Evolutionary conservation across 1,140 invertebrate genomes (phyloP), one percentile per base, ranked within the genome.

Genomic region (Pararge aegeria): DNA sequence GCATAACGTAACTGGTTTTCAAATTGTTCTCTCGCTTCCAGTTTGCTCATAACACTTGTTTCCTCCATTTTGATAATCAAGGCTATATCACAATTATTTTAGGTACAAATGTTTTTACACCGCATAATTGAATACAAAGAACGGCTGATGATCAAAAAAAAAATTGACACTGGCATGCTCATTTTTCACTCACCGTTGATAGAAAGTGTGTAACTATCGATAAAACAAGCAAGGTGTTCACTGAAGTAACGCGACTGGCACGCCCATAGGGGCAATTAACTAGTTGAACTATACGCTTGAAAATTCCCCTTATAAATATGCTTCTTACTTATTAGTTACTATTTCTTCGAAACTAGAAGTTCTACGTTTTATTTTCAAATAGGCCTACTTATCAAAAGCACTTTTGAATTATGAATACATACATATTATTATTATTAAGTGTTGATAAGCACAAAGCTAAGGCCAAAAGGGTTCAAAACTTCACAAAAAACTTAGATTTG

Each of bases 181-280:
- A 27, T 53, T 18, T 38, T 53, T 20, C 56, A 52, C 54, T 56
- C 57, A 64, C 60, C 59, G 65, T 60, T 62, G 63, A 58, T 61
- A 56, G 46, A 44, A 76, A 69, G 77, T 80, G 80, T 79, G 61
- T 83, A 82, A 66, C 15, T 87, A 87, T 87, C 61, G 83, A 87
- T 70, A 83, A 82, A 87, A 87, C 83, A 78, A 70, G 24, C 58
- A 24, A 73, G 73, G 69, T 75, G 44, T 60, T 52, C 42, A 38
- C 49, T 37, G 48, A 30, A 44, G 53, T 51, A 55, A 34, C 60
- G 10, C 44, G 27, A 40, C 48, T 53, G 49, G 18, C 38, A 21
- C 48, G 48, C 29, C 54, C 19, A n/a, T 21, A 46, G 13, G 44
- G 49, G 21, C 38, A 62, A 51, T 54, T 42, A 55, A 37, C 18